Percentiles rank a stretch among this genome's conserved stretches.
Conservation (phyloP, 2,113 vertebrate genomes). For the Steatornis caripensis region DNA sequence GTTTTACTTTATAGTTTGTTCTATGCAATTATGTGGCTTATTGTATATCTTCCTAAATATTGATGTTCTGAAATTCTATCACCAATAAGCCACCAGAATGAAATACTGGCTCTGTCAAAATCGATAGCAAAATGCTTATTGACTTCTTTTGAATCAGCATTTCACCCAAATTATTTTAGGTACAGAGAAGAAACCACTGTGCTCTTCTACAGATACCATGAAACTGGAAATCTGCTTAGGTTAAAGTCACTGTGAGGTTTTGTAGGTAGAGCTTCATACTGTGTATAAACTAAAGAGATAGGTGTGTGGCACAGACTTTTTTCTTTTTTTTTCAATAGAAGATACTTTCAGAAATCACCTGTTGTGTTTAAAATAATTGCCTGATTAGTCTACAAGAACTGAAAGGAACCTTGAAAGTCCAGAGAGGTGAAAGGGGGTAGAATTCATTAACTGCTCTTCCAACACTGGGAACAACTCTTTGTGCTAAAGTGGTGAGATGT, state of each 20-base stretch:
- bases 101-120: neutral
- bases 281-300: neutral
- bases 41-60: constrained; percentile 4
- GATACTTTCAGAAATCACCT: neutral
- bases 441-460: neutral
- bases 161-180: neutral
- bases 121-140: constrained; percentile 28
- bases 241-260: neutral
- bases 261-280: neutral
- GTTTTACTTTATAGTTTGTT: neutral
- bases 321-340: neutral
- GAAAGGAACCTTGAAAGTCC: neutral
- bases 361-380: neutral
- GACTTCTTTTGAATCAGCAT: constrained; percentile 9
- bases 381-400: neutral
- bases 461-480: neutral
- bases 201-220: neutral
- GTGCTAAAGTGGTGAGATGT: neutral
- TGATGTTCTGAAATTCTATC: constrained; percentile 4
- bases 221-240: neutral
- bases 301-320: neutral
- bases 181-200: neutral
- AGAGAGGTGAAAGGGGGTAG: neutral
- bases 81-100: constrained; percentile 7
- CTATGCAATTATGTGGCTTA: neutral